phyloP scores from a whole-genome alignment of 2,113 vertebrate species.

The Procavia capensis region DNA sequence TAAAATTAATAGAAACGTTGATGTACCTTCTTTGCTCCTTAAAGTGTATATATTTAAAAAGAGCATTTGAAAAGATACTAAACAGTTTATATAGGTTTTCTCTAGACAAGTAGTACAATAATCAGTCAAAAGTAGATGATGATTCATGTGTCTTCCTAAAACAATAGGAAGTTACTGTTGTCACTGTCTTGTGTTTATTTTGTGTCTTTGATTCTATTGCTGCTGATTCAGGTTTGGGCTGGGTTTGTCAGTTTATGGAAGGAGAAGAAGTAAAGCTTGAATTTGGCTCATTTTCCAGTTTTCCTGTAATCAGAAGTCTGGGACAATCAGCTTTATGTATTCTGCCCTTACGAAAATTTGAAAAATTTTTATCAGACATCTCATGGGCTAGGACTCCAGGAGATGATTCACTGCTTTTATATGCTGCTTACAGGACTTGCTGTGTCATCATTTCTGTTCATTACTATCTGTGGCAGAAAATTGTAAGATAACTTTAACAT shows the following conservation, averaged over 20 bases:
- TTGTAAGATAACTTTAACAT: neutral
- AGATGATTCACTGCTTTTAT: neutral
- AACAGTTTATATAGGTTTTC: conserved; percentile 19
- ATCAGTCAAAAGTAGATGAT: conserved; percentile 32
- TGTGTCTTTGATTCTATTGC: conserved; percentile 26
- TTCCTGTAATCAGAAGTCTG: neutral
- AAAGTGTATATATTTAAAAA: conserved; percentile 56
- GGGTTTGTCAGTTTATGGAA: neutral
- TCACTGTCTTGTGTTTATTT: conserved; percentile 32
- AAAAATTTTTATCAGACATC: conserved; percentile 41
- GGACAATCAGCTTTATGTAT: conserved; percentile 33
- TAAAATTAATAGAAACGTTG: conserved; percentile 6
- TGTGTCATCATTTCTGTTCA: neutral
- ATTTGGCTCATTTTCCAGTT: neutral
- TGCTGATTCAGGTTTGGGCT: conserved; percentile 15
- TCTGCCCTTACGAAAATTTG: neutral
- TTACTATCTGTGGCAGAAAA: conserved; percentile 1
- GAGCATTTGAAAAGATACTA: conserved; percentile 25
- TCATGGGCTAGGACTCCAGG: neutral
- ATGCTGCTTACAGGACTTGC: neutral
- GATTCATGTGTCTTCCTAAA: neutral
- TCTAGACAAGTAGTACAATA: neutral
- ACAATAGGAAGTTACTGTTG: conserved; percentile 21
- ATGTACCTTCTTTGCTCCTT: conserved; percentile 11
- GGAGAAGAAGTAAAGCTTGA: conserved; percentile 26